phyloP scores from a whole-genome alignment of 35 echinoderm and acorn worm species.

The Apostichopus californicus region DNA sequence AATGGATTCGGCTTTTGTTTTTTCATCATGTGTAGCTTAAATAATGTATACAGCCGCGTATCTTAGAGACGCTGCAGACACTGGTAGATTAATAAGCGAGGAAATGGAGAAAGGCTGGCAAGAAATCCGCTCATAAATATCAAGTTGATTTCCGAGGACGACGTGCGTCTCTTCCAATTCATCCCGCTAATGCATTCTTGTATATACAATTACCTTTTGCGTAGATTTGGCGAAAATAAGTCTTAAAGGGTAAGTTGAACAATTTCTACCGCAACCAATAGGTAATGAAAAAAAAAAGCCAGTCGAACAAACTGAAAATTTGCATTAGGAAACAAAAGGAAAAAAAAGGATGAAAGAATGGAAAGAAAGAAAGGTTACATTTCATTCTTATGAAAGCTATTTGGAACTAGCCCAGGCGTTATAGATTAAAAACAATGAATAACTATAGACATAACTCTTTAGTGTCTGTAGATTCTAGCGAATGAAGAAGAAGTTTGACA shows the following conservation, averaged over 20 bases:
- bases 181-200: slow-evolving; percentile 53
- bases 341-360: no score
- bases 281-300: neutral
- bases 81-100: slow-evolving; percentile 29
- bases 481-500: neutral
- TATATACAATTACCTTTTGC: slow-evolving; percentile 52
- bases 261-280: neutral
- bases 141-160: neutral
- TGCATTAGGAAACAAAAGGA: no score
- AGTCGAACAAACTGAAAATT: no score
- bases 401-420: neutral
- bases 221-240: slow-evolving; percentile 23
- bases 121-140: slow-evolving; percentile 37
- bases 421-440: neutral
- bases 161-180: slow-evolving; percentile 35
- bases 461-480: neutral
- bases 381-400: neutral
- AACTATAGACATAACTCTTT: neutral
- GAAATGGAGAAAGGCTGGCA: slow-evolving; percentile 4
- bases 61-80: neutral
- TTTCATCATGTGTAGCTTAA: no score
- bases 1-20: no score
- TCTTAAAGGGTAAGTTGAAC: slow-evolving; percentile 22
- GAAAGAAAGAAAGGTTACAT: neutral
- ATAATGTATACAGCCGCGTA: neutral